phyloP scores from a whole-genome alignment of 2,113 vertebrate genomes.

The Corythoichthys haematopterus region DNA sequence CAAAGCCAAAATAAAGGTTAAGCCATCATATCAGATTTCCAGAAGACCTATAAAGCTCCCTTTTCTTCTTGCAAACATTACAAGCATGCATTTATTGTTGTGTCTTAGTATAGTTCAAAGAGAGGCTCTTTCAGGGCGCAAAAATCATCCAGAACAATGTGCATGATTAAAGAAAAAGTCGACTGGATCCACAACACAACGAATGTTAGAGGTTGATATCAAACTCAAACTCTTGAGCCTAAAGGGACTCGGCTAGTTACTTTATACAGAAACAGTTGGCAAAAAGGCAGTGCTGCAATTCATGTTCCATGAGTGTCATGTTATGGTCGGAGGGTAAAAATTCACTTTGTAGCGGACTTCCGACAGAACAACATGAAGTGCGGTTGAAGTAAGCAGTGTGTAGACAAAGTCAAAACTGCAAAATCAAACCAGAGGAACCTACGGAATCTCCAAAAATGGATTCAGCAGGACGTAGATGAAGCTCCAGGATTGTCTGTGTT shows the following conservation, averaged over 20 bases:
- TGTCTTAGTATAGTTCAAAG: neutral
- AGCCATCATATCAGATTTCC: neutral
- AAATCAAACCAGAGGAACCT: no score
- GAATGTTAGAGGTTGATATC: conserved; percentile 45
- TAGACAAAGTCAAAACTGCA: no score
- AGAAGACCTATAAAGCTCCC: neutral
- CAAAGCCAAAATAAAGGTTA: conserved; percentile 1
- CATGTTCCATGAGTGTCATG: conserved; percentile 28
- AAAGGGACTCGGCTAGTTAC: conserved; percentile 41
- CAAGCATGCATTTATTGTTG: neutral
- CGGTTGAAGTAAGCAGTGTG: no score
- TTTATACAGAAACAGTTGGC: conserved; percentile 42
- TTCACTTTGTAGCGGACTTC: no score
- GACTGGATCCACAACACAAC: conserved; percentile 47
- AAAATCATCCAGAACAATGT: neutral
- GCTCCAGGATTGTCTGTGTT: no score
- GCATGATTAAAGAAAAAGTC: conserved; percentile 14
- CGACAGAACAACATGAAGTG: no score
- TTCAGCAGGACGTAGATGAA: no score
- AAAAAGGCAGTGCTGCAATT: conserved; percentile 39
- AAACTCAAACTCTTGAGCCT: conserved; percentile 32
- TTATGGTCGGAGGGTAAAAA: conserved; percentile 24
- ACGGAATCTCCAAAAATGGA: no score
- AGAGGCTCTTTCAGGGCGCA: conserved; percentile 2
- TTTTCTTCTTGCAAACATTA: neutral